Evolutionary conservation across 2,113 vertebrate genomes (phyloP).

Genomic region (Mobula hypostoma): DNA sequence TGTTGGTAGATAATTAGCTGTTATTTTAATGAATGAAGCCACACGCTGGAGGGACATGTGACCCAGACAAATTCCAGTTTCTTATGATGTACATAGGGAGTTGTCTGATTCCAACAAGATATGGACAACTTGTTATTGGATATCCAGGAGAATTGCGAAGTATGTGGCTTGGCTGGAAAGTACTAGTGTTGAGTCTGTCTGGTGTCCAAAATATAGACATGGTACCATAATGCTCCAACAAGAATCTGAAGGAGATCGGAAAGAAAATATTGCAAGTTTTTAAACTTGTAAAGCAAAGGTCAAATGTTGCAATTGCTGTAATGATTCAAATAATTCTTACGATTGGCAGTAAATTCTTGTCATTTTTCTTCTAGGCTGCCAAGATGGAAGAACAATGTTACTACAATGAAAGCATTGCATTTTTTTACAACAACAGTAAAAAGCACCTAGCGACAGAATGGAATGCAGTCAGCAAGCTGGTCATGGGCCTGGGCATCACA

Average conservation of each 20-base stretch:
- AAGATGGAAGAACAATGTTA: constrained; percentile 84
- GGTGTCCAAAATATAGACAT: background rate
- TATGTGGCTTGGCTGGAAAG: background rate
- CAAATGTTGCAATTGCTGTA: background rate
- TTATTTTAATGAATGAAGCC: too few relatives aligned
- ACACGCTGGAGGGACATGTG: too few relatives aligned
- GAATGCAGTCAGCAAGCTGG: constrained; percentile 89
- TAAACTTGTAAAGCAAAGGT: too few relatives aligned
- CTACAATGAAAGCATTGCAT: constrained; percentile 97
- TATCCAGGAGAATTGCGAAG: background rate
- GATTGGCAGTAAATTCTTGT: constrained; percentile 7
- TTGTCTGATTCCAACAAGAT: background rate
- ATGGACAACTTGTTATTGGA: too few relatives aligned
- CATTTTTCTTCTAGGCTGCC: constrained; percentile 55
- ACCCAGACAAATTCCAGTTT: too few relatives aligned
- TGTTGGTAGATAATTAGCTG: too few relatives aligned
- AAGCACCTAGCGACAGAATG: constrained; percentile 86
- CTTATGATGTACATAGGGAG: background rate
- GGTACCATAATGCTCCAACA: background rate
- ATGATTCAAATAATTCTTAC: background rate
- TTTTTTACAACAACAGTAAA: constrained; percentile 94
- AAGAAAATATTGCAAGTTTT: too few relatives aligned
- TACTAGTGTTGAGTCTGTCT: background rate
- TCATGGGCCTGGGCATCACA: constrained; percentile 96
- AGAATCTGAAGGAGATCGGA: background rate